A percentile compares a stretch with the other conserved stretches of the same genome.
Conservation (phyloP, 2,888 invertebrate species). For the Asteroscopus sphinx region DNA sequence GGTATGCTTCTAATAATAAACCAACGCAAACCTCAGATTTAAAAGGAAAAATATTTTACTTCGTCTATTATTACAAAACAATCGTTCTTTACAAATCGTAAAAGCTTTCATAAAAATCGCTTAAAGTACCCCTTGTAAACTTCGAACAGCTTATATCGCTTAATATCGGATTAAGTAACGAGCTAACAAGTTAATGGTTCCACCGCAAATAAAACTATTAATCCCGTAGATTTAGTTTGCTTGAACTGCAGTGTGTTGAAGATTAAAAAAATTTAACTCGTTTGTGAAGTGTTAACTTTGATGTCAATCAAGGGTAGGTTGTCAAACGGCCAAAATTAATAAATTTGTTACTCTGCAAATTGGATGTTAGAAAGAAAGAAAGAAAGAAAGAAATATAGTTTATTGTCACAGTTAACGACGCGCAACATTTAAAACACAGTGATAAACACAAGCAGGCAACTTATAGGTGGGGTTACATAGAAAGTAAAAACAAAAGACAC, state of each 20-base stretch:
- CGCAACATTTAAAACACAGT: too few species aligned
- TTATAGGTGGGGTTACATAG: too few species aligned
- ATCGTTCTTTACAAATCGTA: conserved; percentile 41
- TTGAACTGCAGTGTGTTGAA: background rate
- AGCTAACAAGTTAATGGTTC: conserved; percentile 48
- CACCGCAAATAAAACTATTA: conserved; percentile 35
- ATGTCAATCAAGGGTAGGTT: too few species aligned
- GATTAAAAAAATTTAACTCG: background rate
- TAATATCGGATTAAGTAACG: conserved; percentile 56
- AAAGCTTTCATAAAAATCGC: conserved; percentile 46
- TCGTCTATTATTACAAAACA: conserved; percentile 34
- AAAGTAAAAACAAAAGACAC: too few species aligned
- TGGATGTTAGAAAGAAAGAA: too few species aligned
- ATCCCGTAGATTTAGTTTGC: conserved; percentile 7
- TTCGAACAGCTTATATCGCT: conserved; percentile 44
- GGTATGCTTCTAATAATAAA: conserved; percentile 7
- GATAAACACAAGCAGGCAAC: too few species aligned
- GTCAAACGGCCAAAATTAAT: too few species aligned
- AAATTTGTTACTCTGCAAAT: too few species aligned
- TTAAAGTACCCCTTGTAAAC: conserved; percentile 37
- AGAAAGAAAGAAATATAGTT: too few species aligned
- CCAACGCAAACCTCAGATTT: conserved; percentile 1
- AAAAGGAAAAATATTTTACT: conserved; percentile 23
- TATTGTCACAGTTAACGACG: too few species aligned
- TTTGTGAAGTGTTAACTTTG: background rate